Evolutionary conservation across 2,888 invertebrate species (phyloP), one percentile per base, ranked within the genome.

Genomic region (Molorchus minor): DNA sequence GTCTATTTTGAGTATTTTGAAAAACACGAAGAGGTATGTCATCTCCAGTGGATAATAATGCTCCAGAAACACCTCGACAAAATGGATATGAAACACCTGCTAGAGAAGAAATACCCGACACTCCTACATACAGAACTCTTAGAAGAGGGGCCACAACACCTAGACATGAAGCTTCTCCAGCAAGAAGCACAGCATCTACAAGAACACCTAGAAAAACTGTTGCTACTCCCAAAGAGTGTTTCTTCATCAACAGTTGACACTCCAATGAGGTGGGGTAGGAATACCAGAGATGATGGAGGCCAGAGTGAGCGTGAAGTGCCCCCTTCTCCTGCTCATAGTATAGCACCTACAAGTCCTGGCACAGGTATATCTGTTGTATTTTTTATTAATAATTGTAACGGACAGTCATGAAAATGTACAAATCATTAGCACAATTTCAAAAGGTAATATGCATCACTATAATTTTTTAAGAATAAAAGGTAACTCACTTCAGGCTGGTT

Each of bases 201-300:
- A 68, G 69, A 62, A 69, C 70, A 19, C 71, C 72, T 16, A 61
- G 66, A 20, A 70, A 62, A 46, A 51, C 47, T 7, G 51, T 41
- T 25, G 25, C 43, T 20, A 71, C 69, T 35, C 78, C 77, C 75
- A 1, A 75, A 73, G 62, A 75, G 73, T 55, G 68, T 72, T 17
- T 62, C 68, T 10, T 71, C 72, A n/a, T 71, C 72, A 10, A 65
- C 69, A 21, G 65, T 74, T 13, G 68, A 71, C 56, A 78, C 78
- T 20, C 84, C 84, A 0, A 77, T 83, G 73, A 72, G 84, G 72
- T 84, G 83, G 82, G 83, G 82, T 21, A 75, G 66, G 25, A 74
- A 74, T 33, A 74, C 75, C 17, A 69, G 76, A n/a, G 75, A 72
- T 52, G 77, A 77, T 4, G 79, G 76, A 20, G 77, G 10, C 3